phyloP scores from a whole-genome alignment of 2,888 invertebrate species.

The Laspeyria flexula region DNA sequence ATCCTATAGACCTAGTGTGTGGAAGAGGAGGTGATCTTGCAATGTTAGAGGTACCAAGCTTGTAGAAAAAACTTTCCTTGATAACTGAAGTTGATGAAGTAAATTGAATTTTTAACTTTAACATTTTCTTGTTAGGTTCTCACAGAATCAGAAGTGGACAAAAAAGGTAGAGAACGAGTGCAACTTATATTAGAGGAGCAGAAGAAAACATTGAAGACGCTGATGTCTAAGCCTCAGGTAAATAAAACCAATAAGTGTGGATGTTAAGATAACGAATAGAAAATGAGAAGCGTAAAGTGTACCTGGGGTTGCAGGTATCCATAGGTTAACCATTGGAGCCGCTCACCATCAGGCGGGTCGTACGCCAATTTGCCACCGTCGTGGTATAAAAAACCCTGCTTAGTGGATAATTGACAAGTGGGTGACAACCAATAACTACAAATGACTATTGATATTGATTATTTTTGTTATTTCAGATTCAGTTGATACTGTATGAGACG shows the following conservation, averaged over 20 bases:
- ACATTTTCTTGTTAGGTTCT: constrained; percentile 68
- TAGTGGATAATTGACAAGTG: too few relatives aligned
- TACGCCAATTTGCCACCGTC: too few relatives aligned
- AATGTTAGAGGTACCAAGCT: constrained; percentile 91
- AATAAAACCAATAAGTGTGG: background rate
- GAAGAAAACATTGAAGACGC: constrained; percentile 89
- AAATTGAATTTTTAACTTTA: background rate
- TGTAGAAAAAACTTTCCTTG: too few relatives aligned
- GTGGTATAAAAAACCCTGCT: too few relatives aligned
- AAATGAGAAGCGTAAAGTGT: too few relatives aligned
- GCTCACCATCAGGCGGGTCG: too few relatives aligned
- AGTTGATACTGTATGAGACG: constrained; percentile 92
- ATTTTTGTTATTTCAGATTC: constrained; percentile 82
- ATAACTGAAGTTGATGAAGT: too few relatives aligned
- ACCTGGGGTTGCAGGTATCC: too few relatives aligned
- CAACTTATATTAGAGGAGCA: constrained; percentile 91
- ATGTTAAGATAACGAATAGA: too few relatives aligned
- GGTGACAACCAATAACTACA: too few relatives aligned
- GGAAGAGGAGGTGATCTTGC: constrained; percentile 91
- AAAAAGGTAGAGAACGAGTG: constrained; percentile 87
- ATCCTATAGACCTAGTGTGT: constrained; percentile 93
- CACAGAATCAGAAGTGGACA: constrained; percentile 89
- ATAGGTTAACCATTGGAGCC: too few relatives aligned
- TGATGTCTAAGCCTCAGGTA: constrained; percentile 92
- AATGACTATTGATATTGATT: too few relatives aligned